Conservation (phyloP, 92 coral and sea anemone species). For the Parazoanthus atlanticus region DNA sequence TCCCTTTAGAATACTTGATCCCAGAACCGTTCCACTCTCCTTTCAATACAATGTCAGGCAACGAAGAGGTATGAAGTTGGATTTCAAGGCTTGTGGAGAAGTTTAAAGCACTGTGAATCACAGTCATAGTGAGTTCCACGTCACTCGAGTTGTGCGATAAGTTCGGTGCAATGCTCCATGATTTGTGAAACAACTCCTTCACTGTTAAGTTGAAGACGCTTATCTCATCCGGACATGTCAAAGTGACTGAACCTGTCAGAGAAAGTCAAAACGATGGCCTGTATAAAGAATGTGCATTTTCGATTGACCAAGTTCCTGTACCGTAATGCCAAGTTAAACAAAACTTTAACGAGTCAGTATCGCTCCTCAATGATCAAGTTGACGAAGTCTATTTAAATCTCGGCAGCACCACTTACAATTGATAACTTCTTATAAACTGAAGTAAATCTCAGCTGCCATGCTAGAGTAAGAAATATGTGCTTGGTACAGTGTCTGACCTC, state of each 20-base stretch:
- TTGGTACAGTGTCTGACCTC: no score
- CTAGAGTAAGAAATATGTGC: no score
- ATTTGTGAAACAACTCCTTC: background rate
- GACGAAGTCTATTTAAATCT: no score
- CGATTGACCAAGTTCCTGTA: background rate
- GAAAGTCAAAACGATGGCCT: background rate
- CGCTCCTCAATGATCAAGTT: no score
- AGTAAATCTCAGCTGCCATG: no score
- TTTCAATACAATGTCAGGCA: background rate
- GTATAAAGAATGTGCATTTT: background rate
- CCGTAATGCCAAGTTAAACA: background rate
- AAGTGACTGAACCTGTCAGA: background rate
- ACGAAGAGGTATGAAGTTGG: background rate
- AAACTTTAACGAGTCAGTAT: no score
- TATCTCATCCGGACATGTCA: background rate
- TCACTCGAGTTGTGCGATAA: background rate
- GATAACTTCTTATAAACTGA: no score
- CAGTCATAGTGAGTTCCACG: background rate
- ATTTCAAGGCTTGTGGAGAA: background rate
- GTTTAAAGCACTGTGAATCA: background rate
- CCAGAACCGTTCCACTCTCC: constrained; percentile 6
- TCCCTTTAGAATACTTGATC: constrained; percentile 1
- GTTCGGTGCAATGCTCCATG: background rate
- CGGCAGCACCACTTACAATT: no score
- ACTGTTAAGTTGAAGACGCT: background rate